A percentile compares a stretch with the other conserved stretches of the same genome.
Evolutionary conservation across 2,888 invertebrate species (phyloP).

Genomic region (Catocala fraxini): DNA sequence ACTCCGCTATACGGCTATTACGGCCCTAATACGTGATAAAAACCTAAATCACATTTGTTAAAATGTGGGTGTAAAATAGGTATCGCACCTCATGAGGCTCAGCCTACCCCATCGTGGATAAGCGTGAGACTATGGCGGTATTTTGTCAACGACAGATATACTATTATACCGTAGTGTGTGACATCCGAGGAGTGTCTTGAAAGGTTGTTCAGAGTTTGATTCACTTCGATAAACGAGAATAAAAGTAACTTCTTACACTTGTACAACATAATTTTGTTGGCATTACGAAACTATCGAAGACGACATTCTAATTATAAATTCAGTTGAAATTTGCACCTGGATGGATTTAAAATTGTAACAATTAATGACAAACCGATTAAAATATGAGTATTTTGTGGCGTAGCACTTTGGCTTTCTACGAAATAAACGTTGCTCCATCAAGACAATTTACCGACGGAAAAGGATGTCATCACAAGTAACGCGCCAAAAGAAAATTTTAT

Average conservation of each 20-base stretch:
- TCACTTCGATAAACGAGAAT: neutral
- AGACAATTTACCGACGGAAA: conserved; percentile 61
- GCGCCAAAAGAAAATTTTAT: conserved; percentile 60
- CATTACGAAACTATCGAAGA: conserved; percentile 51
- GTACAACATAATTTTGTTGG: neutral
- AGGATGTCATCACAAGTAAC: conserved; percentile 57
- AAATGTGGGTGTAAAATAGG: too few relatives aligned
- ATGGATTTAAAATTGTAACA: conserved; percentile 32
- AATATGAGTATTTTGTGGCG: conserved; percentile 61
- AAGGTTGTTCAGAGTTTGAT: conserved; percentile 8
- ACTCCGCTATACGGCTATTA: too few relatives aligned
- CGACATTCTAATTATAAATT: conserved; percentile 9
- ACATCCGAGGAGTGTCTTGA: neutral
- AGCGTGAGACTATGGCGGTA: too few relatives aligned
- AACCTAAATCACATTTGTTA: too few relatives aligned
- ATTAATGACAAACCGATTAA: conserved; percentile 69
- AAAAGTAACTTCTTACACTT: conserved; percentile 1
- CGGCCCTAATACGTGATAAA: too few relatives aligned
- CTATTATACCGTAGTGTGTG: too few relatives aligned
- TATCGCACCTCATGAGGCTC: too few relatives aligned
- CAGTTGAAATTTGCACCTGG: conserved; percentile 23
- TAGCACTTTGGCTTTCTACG: conserved; percentile 57
- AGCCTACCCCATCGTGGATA: too few relatives aligned
- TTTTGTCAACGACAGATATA: too few relatives aligned
- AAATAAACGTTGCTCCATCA: conserved; percentile 63